Percentiles rank a stretch among this genome's conserved stretches.
Evolutionary conservation across 2,888 invertebrate species (phyloP).

Genomic region (Peribatodes rhomboidaria): DNA sequence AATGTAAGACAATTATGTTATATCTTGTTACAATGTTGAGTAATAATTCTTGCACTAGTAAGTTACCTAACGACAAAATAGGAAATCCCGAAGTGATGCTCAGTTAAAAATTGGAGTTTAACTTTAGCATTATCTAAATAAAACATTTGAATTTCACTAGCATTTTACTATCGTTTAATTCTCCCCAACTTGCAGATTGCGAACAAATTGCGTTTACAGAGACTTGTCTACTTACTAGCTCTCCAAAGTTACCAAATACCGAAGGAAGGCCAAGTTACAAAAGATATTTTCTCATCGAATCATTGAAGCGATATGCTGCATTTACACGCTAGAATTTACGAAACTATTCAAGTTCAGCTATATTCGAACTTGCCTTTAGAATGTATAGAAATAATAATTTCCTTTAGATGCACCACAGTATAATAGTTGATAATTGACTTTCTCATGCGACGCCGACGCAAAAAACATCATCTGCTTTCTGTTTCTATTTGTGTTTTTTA

Average conservation of each 20-base stretch:
- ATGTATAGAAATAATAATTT: not conserved
- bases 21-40: no score
- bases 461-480: no score
- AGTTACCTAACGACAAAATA: no score
- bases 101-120: not conserved
- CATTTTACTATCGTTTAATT: conserved; percentile 1
- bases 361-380: not conserved
- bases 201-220: not conserved
- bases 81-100: not conserved
- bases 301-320: conserved; percentile 55
- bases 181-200: not conserved
- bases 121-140: not conserved
- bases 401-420: no score
- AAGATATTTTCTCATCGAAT: conserved; percentile 59
- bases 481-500: no score
- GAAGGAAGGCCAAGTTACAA: conserved; percentile 65
- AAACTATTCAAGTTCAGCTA: conserved; percentile 6
- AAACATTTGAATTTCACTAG: no score
- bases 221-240: conserved; percentile 20
- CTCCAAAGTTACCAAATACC: conserved; percentile 33
- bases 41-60: no score
- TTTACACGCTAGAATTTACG: conserved; percentile 38
- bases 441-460: no score
- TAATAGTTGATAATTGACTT: no score
- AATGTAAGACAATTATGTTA: not conserved